phyloP scores from a whole-genome alignment of 2,113 vertebrate species.

The Recurvirostra avosetta region DNA sequence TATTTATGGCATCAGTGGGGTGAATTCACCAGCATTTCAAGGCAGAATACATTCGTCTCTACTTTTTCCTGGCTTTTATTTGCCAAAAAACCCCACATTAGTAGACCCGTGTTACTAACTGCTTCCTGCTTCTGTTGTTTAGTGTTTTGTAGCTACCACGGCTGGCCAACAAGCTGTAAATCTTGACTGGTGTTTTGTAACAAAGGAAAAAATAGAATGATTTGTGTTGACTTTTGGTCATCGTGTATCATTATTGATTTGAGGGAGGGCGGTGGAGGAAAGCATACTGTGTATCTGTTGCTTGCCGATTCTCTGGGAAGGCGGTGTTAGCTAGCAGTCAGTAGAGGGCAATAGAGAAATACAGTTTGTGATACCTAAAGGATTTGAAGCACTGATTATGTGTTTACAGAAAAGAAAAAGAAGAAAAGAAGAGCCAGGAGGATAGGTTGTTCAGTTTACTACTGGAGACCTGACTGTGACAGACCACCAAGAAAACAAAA shows the following conservation, averaged over 20 bases:
- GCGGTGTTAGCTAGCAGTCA: background rate
- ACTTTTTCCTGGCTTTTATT: constrained; percentile 26
- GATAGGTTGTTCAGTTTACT: constrained; percentile 61
- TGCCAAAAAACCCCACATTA: background rate
- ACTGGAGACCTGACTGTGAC: constrained; percentile 38
- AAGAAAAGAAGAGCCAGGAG: constrained; percentile 59
- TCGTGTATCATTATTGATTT: constrained; percentile 14
- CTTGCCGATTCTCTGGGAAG: background rate
- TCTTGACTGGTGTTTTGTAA: constrained; percentile 8
- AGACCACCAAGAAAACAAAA: background rate
- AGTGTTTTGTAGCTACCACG: background rate
- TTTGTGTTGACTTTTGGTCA: constrained; percentile 31
- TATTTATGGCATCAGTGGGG: background rate
- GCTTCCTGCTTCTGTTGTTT: constrained; percentile 21
- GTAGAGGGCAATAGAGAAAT: constrained; percentile 69
- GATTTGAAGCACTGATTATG: constrained; percentile 49
- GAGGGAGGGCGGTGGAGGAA: background rate
- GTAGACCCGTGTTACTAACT: background rate
- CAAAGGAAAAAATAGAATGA: constrained; percentile 36
- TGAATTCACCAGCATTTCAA: background rate
- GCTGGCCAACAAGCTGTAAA: background rate
- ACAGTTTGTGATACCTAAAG: constrained; percentile 34
- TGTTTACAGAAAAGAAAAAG: constrained; percentile 56
- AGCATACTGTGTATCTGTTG: background rate
- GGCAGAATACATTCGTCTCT: background rate